Conservation (phyloP, 2,888 invertebrate species). For the Chymomyza procnemis region DNA sequence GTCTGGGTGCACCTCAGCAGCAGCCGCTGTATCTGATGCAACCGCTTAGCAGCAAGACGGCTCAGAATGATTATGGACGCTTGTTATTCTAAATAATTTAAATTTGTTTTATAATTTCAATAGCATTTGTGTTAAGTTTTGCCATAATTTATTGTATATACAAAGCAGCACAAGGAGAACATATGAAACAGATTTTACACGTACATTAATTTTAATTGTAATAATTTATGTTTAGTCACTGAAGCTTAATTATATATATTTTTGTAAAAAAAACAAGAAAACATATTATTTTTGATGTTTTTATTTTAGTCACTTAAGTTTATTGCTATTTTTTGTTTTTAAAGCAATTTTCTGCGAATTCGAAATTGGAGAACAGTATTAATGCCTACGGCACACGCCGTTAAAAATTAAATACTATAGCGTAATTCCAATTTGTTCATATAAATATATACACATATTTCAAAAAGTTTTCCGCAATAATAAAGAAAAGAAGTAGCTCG, state of each 20-base stretch:
- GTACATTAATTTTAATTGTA: background rate
- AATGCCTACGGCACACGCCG: constrained; percentile 56
- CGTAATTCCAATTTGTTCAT: constrained; percentile 62
- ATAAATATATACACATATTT: constrained; percentile 10
- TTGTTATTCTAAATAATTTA: constrained; percentile 49
- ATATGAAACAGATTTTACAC: background rate
- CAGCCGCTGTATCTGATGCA: constrained; percentile 56
- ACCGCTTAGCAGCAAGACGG: constrained; percentile 52
- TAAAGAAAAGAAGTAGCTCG: constrained; percentile 8
- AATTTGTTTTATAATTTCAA: constrained; percentile 17
- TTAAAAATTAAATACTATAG: constrained; percentile 46
- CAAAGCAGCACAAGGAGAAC: constrained; percentile 27
- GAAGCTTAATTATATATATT: constrained; percentile 1
- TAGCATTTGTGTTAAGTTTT: constrained; percentile 24
- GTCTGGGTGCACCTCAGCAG: constrained; percentile 58
- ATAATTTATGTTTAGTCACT: background rate
- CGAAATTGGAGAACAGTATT: constrained; percentile 69
- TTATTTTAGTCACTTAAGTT: constrained; percentile 50
- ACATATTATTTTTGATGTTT: constrained; percentile 42
- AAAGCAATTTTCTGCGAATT: constrained; percentile 40
- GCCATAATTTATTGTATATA: constrained; percentile 65
- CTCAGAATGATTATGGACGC: constrained; percentile 72
- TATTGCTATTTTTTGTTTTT: constrained; percentile 5
- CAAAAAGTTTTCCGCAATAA: constrained; percentile 12
- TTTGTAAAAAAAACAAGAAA: background rate